Conservation (phyloP, 2,113 vertebrate genomes). For the Galbula dea region DNA sequence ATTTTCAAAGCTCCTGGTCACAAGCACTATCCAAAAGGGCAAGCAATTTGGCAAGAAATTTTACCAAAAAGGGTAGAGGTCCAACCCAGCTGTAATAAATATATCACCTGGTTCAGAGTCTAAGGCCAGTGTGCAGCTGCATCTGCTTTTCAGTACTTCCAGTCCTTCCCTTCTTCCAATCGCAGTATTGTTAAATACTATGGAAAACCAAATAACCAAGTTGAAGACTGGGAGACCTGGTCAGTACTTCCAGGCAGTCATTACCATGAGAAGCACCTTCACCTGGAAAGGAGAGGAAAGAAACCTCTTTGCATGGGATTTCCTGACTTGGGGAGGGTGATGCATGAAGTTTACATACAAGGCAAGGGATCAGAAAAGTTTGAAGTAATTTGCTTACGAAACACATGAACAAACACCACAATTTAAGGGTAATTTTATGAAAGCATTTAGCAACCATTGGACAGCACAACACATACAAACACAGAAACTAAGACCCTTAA, state of each 20-base stretch:
- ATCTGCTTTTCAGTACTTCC: neutral
- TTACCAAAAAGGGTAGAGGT: neutral
- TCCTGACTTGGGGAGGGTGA: neutral
- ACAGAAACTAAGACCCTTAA: neutral
- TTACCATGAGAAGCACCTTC: neutral
- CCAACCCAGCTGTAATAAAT: neutral
- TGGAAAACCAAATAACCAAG: neutral
- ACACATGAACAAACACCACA: neutral
- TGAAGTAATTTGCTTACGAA: neutral
- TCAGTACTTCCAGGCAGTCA: fast-evolving
- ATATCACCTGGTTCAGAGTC: neutral
- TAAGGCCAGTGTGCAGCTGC: neutral
- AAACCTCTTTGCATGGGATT: neutral
- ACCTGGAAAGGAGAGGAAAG: neutral
- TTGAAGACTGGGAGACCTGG: neutral
- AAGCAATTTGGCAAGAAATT: neutral
- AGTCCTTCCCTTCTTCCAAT: neutral
- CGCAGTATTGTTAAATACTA: neutral
- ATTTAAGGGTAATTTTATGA: neutral
- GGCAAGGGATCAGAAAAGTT: neutral
- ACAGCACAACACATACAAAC: neutral
- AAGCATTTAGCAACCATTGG: neutral
- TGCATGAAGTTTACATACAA: neutral
- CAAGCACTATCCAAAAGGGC: neutral
- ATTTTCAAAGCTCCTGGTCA: neutral